Conservation (phyloP, 2,797 vertebrate species). For the Xenops minutus region DNA sequence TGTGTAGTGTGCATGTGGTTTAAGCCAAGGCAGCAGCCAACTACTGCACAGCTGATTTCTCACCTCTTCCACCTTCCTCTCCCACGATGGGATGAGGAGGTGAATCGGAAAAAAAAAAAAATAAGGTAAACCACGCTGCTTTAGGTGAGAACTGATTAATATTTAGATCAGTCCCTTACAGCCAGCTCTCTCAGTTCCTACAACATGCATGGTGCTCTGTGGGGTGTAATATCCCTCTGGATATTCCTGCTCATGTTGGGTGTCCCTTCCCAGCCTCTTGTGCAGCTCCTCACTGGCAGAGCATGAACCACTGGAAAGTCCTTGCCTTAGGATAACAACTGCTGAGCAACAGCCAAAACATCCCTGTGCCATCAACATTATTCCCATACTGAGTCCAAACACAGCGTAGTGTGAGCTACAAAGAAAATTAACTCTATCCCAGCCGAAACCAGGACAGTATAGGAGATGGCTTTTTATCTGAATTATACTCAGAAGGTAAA, state of each 20-base stretch:
- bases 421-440: background rate
- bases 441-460: background rate
- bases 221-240: background rate
- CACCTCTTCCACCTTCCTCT: background rate
- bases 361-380: background rate
- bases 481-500: background rate
- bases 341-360: background rate
- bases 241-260: background rate
- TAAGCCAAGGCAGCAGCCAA: background rate
- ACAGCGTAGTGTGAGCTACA: background rate
- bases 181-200: background rate
- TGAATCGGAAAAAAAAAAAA: background rate
- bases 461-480: background rate
- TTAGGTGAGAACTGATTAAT: background rate
- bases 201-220: background rate
- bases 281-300: background rate
- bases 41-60: background rate
- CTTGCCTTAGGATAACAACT: accelerated
- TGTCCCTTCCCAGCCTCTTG: background rate
- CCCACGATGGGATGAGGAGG: background rate
- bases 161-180: background rate
- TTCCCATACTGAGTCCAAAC: background rate
- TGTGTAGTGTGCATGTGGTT: accelerated
- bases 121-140: background rate
- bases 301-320: background rate